A percentile compares a stretch with the other conserved stretches of the same genome.
phyloP scores from a whole-genome alignment of 2,113 vertebrate species.

The Pavo muticus region DNA sequence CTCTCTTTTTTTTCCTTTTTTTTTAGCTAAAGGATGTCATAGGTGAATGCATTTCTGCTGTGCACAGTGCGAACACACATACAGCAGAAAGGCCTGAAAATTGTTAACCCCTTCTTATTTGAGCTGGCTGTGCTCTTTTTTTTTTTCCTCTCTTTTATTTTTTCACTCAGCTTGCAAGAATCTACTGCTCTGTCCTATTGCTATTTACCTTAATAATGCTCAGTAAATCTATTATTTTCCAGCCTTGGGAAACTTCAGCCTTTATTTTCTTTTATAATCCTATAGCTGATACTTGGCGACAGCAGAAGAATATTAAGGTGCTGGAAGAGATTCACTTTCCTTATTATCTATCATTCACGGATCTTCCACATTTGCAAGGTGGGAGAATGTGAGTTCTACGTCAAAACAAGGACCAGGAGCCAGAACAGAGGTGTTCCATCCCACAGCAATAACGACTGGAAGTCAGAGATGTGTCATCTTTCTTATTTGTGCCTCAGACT shows the following conservation, averaged over 20 bases:
- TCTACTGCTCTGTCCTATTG: neutral
- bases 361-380: neutral
- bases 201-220: constrained; percentile 48
- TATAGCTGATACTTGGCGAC: neutral
- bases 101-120: constrained; percentile 63
- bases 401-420: neutral
- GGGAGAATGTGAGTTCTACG: neutral
- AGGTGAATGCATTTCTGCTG: constrained; percentile 68
- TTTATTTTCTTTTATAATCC: constrained; percentile 61
- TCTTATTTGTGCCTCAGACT: neutral
- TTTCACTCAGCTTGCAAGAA: neutral
- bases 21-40: constrained; percentile 67
- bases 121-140: neutral
- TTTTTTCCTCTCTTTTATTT: neutral
- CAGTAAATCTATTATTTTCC: constrained; percentile 46
- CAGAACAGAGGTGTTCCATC: neutral
- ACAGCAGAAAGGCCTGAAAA: constrained; percentile 32
- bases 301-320: constrained; percentile 33
- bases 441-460: neutral
- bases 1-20: neutral
- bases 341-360: neutral
- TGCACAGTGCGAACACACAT: constrained; percentile 51
- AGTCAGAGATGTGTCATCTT: neutral
- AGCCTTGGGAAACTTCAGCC: constrained; percentile 26
- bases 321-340: constrained; percentile 4